A percentile compares a stretch with the other conserved stretches of the same genome.
Evolutionary conservation across 2,113 vertebrate genomes (phyloP).

Genomic region (Ariopsis seemanni): DNA sequence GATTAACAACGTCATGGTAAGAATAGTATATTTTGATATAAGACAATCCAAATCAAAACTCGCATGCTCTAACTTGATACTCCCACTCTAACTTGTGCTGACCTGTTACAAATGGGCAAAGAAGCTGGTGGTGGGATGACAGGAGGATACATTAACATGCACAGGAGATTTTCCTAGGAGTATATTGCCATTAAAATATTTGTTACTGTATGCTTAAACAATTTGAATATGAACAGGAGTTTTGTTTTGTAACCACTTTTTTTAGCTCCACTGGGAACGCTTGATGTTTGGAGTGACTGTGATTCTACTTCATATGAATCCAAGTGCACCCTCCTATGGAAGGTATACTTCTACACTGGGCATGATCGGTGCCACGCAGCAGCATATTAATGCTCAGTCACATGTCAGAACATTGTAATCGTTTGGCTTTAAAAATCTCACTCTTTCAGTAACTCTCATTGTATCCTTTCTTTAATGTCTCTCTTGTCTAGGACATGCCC

Average conservation of each 20-base stretch:
- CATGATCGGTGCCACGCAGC: not conserved
- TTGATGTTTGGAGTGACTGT: conserved; percentile 73
- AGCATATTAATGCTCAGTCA: not conserved
- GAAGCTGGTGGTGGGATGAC: not conserved
- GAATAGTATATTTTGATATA: not conserved
- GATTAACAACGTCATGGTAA: not conserved
- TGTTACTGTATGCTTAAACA: not conserved
- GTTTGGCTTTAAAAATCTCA: not conserved
- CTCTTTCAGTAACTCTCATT: not conserved
- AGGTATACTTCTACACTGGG: conserved; percentile 60
- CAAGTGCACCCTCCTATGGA: conserved; percentile 69
- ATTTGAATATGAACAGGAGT: not conserved
- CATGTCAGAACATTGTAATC: not conserved
- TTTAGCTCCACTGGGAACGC: conserved; percentile 65
- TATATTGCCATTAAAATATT: not conserved
- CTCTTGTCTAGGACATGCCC: conserved; percentile 60
- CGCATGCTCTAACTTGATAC: not conserved
- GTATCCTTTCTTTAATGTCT: not conserved
- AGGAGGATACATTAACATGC: not conserved
- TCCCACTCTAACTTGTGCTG: not conserved
- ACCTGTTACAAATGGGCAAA: not conserved
- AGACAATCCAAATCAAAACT: not conserved
- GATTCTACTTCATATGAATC: conserved; percentile 4
- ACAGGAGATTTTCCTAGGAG: not conserved
- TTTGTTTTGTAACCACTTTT: conserved; percentile 11